Evolutionary conservation across 1,140 invertebrate genomes (phyloP).

Genomic region (Popillia japonica): DNA sequence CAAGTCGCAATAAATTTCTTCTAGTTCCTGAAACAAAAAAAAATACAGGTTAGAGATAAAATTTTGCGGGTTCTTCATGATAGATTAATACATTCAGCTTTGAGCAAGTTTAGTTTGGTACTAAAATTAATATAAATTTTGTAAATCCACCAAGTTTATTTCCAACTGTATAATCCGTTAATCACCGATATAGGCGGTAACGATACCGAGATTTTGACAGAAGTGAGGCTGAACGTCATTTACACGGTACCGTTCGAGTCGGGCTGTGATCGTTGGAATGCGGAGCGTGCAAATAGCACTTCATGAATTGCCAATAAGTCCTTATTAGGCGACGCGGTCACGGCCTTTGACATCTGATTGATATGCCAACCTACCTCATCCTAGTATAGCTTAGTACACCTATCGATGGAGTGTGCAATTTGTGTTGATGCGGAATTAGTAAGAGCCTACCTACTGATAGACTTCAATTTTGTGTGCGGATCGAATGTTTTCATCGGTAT

Average conservation of each 20-base stretch:
- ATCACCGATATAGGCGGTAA: not conserved
- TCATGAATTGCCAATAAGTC: slow-evolving; percentile 46
- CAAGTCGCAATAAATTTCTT: slow-evolving; percentile 86
- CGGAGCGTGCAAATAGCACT: slow-evolving; percentile 45
- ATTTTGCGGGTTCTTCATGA: too few species aligned
- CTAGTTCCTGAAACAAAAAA: slow-evolving; percentile 77
- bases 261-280: not conserved
- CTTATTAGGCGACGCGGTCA: not conserved
- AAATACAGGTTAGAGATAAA: slow-evolving; percentile 25
- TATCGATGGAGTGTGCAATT: not conserved
- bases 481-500: not conserved
- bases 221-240: not conserved
- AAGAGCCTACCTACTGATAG: too few species aligned
- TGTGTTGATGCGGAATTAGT: too few species aligned
- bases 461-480: not conserved
- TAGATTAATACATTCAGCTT: too few species aligned
- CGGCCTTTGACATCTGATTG: slow-evolving; percentile 18
- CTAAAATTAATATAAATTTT: too few species aligned
- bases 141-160: not conserved
- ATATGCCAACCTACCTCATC: not conserved
- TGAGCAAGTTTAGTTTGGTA: too few species aligned
- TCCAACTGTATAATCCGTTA: not conserved
- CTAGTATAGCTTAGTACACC: not conserved
- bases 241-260: not conserved
- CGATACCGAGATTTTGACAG: not conserved